Base-by-base conservation (phyloP, 2,113 vertebrate genomes). In the Percina caprodes region DNA sequence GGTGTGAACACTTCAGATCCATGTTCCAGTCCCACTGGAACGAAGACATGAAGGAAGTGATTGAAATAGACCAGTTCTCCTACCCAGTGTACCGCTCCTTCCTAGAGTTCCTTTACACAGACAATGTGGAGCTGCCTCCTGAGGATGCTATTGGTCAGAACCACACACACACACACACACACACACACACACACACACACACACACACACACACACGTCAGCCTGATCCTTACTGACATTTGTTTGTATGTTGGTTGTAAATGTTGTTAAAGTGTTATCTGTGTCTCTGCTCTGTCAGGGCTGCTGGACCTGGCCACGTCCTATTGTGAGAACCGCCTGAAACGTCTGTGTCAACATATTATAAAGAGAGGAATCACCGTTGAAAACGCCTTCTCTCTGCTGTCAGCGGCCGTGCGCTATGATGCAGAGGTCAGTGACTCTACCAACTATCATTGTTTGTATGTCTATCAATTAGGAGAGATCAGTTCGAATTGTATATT, bases 1-100 rank as follows among this genome's bases (percentile, higher is more conserved):
- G 98, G 94, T 99, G 98, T 91, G 98, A 99, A 84, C 97, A 99
- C 89, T 99, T 99, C 91, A 95, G 98, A 72, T 97, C 97, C 74
- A 99, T 99, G 98, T 99, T 99, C 89, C 98, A 99, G 92, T 98
- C 98, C 0, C 97, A 99, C 70, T 99, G 98, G 98, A 98, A 97
- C 1, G 98, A 99, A 88, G 97, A 99, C 86, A 94, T 96, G 94
- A 98, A 99, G 92, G 98, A 99, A 76, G 97, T 99, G 85, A 98
- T 99, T 76, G 98, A 99, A 86, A 95, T 99, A 76, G 96, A 98
- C 87, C 98, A 99, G 92, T 99, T 99, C 93, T 97, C 97, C 8
- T 99, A 97, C 56, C 96, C 97, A 0, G 98, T 99, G 59, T 99
- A 99, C 80, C 96, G 96, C 90, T 97, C 98, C 90, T 99, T 99